Base-by-base conservation (phyloP, 53 echinoderm and acorn worm genomes). In the Stichopus horrens region DNA sequence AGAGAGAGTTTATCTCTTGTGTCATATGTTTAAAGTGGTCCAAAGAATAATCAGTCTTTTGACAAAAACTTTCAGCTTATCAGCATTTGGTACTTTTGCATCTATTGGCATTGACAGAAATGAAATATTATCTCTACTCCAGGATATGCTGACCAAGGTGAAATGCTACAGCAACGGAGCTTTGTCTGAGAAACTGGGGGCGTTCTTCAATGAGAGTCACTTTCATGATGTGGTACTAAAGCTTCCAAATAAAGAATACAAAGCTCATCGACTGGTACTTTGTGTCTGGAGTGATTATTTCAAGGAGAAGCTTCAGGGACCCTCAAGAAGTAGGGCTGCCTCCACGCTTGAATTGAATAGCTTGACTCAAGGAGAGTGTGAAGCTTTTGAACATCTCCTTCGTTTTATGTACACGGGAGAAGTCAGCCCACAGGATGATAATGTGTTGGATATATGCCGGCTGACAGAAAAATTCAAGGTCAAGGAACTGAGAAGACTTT, bases 341-440 rank as follows among this genome's bases (percentile, higher is more conserved):
- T 86, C 86, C 14, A 86, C 71, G 52, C 65, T 86, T 8, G 53
- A 21, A 6, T 23, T 86, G n/a, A 60, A 66, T 22, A 79, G 54
- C 8, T 8, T 86, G 67, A 66, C 54, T 5, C 23, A 22, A 7
- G 86, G 71, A 52, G 86, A 86, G 37, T 22, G 20, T 10, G 53
- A 86, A 8, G 86, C 86, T 51, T 86, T 86, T 71, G 86, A 86
- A 14, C 66, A 67, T 86, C 52, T 86, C 53, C 66, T 86, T 23
- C 86, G 86, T 63, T 86, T 86, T 14, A 86, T 86, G 86, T 86
- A 86, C 86, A 86, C 86, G 7, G 86, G 86, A 10, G 86, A 86
- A 86, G 71, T 86, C 9, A 86, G 37, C 37, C 86, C 86, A 9
- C 65, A 86, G 52, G 52, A 86, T 22, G 86, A 86, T n/a, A 86